Conservation (phyloP, 1,140 invertebrate genomes). For the Drosophila subobscura region DNA sequence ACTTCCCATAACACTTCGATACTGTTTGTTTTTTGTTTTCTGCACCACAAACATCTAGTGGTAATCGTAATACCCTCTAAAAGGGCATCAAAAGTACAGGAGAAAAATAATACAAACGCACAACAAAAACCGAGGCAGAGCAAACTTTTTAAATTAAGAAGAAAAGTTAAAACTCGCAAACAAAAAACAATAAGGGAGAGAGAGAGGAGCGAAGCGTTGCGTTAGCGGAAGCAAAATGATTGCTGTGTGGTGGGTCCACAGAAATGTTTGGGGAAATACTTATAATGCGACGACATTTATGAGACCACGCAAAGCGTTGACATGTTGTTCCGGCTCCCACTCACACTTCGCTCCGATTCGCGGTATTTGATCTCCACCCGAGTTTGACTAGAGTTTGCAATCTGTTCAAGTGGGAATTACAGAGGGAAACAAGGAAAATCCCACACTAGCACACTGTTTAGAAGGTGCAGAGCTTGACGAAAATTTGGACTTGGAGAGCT, state of each 20-base stretch:
- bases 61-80: no score
- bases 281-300: conserved; percentile 54
- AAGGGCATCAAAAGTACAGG: conserved; percentile 4
- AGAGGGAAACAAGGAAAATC: background rate
- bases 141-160: conserved; percentile 81
- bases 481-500: conserved; percentile 12
- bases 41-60: no score
- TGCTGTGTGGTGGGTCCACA: conserved; percentile 21
- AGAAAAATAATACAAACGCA: conserved; percentile 19
- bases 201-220: background rate
- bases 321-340: conserved; percentile 19
- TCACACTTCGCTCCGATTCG: conserved; percentile 20
- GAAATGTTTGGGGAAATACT: conserved; percentile 35
- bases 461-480: conserved; percentile 12
- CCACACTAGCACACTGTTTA: conserved; percentile 16
- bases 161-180: conserved; percentile 75
- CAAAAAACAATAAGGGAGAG: conserved; percentile 42
- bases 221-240: conserved; percentile 11
- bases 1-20: no score
- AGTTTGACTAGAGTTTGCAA: background rate
- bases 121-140: conserved; percentile 28
- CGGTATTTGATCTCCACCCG: conserved; percentile 18
- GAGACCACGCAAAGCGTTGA: conserved; percentile 43
- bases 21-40: no score
- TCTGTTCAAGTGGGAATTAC: conserved; percentile 15